phyloP scores from a whole-genome alignment of 2,797 vertebrate species.

The Malacoraja senta region DNA sequence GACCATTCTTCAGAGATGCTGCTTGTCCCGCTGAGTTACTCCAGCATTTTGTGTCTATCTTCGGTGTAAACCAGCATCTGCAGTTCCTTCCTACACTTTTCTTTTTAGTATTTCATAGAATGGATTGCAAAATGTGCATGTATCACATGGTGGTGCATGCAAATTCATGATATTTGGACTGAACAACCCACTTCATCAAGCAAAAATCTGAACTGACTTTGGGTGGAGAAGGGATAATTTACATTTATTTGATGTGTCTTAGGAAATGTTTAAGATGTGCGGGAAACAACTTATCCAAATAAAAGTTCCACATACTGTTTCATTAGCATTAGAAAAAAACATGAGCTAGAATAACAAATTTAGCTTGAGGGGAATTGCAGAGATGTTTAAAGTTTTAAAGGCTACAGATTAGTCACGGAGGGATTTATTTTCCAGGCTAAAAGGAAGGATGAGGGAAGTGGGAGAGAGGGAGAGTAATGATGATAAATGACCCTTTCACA shows the following conservation, averaged over 20 bases:
- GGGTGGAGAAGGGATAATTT: not conserved
- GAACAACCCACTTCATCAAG: not conserved
- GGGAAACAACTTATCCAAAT: not conserved
- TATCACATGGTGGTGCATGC: not conserved
- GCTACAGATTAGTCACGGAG: not conserved
- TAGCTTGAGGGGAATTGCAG: not conserved
- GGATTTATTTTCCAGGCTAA: not conserved
- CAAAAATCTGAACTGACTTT: not conserved
- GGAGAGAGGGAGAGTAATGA: not conserved
- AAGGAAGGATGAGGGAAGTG: not conserved
- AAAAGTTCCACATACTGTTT: not conserved
- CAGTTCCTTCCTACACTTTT: not conserved
- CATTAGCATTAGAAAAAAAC: not conserved
- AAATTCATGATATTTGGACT: not conserved
- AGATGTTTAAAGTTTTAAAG: not conserved
- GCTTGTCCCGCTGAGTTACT: too few relatives aligned
- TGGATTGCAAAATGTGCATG: not conserved
- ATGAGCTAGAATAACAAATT: not conserved
- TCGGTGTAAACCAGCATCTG: too few relatives aligned
- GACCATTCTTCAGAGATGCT: too few relatives aligned
- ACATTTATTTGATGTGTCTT: not conserved
- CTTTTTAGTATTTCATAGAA: not conserved
- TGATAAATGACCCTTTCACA: not conserved
- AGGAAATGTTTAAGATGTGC: not conserved
- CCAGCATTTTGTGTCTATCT: too few relatives aligned